Percentiles rank a stretch among this genome's conserved stretches.
Evolutionary conservation across 2,888 invertebrate species (phyloP).

Genomic region (Fragum sueziense): DNA sequence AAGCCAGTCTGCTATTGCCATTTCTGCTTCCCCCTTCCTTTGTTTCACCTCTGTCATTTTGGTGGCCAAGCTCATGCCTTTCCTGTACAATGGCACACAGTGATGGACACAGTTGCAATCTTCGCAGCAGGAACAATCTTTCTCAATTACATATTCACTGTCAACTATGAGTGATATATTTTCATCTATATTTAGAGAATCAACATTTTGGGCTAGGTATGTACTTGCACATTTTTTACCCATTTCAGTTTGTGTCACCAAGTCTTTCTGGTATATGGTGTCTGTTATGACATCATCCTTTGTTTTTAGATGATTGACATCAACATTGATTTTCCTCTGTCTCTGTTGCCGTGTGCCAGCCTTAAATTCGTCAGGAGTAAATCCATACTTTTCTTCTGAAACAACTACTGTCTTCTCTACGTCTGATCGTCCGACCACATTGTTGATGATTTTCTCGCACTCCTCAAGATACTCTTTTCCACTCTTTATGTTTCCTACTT

Average conservation of each 20-base stretch:
- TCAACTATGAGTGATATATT: background rate
- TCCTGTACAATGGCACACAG: background rate
- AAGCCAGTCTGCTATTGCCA: background rate
- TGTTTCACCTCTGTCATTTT: no score
- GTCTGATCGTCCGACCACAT: background rate
- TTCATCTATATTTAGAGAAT: background rate
- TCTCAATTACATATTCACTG: background rate
- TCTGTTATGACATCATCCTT: background rate
- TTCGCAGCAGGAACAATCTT: background rate
- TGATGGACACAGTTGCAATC: background rate
- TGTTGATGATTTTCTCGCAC: background rate
- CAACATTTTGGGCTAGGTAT: conserved; percentile 30
- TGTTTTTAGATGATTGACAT: background rate
- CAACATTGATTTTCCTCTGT: background rate
- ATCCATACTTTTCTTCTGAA: conserved; percentile 37
- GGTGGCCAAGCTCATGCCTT: background rate
- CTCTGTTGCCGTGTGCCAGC: background rate
- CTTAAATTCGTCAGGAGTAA: conserved; percentile 37
- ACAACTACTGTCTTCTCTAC: conserved; percentile 7
- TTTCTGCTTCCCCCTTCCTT: conserved; percentile 24
- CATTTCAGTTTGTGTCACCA: conserved; percentile 12
- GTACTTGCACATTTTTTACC: conserved; percentile 32
- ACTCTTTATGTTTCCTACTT: background rate
- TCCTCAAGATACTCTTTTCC: background rate
- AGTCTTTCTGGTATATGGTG: background rate